These are phyloP conservation scores for Trididemnum miniatum DNA, from an alignment of 23 tunicate genomes.

Conservation along the genomic window DNA sequence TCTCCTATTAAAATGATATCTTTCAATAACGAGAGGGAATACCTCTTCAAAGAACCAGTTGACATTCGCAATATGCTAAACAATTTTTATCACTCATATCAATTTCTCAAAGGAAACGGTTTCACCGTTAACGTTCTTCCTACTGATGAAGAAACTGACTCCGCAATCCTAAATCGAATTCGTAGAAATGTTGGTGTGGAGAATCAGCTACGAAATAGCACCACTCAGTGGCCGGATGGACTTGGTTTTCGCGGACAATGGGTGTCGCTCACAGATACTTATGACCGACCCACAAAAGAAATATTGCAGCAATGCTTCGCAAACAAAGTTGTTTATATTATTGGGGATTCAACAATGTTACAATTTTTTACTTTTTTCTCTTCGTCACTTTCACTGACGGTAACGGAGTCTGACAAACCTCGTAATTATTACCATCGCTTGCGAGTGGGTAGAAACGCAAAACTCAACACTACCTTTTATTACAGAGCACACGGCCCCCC, in stretches of 20 bases:
- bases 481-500: slow-evolving; percentile 52
- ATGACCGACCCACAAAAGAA: not conserved
- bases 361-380: too few relatives aligned
- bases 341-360: slow-evolving; percentile 62
- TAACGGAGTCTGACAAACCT: too few relatives aligned
- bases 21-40: too few relatives aligned
- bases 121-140: not conserved
- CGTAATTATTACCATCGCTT: too few relatives aligned
- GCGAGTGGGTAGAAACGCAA: too few relatives aligned
- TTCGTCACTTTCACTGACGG: too few relatives aligned
- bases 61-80: not conserved
- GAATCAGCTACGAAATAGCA: not conserved
- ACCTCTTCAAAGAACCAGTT: not conserved
- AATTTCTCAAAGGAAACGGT: not conserved
- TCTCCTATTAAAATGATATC: too few relatives aligned
- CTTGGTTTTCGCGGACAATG: not conserved
- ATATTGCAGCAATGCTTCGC: slow-evolving; percentile 1
- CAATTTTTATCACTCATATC: not conserved
- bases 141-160: not conserved
- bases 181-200: not conserved
- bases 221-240: not conserved
- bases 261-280: not conserved
- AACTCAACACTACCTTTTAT: slow-evolving; percentile 25
- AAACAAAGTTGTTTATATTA: slow-evolving; percentile 19
- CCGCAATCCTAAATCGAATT: too few relatives aligned